These are phyloP conservation scores for Spilosoma lubricipeda DNA, from an alignment of 2,888 invertebrate species.

Conservation along the genomic window DNA sequence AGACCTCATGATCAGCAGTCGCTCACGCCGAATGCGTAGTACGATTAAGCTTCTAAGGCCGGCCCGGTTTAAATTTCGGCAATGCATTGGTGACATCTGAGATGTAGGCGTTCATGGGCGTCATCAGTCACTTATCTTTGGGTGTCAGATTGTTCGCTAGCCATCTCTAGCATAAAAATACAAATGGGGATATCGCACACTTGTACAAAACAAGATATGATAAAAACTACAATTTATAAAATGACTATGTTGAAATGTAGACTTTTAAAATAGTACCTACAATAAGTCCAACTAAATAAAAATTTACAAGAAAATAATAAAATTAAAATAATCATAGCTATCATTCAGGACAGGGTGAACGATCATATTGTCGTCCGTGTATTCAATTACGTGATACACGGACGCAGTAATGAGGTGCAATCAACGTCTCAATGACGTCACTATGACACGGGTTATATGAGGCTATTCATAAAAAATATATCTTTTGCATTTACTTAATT, in stretches of 20 bases:
- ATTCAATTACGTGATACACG: slow-evolving; percentile 61
- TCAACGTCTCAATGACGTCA: slow-evolving; percentile 60
- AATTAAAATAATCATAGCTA: slow-evolving; percentile 21
- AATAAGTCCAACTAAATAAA: neutral
- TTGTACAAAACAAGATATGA: no score
- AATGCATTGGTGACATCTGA: no score
- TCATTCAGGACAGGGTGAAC: slow-evolving; percentile 35
- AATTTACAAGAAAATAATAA: slow-evolving; percentile 9
- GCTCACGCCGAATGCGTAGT: no score
- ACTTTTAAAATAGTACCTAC: neutral
- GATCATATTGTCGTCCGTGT: slow-evolving; percentile 42
- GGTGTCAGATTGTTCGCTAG: no score
- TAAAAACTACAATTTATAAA: no score
- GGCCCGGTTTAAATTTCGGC: no score
- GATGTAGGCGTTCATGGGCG: no score
- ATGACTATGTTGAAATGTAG: neutral
- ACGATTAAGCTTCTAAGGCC: no score
- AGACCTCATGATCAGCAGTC: no score
- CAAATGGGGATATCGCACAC: no score
- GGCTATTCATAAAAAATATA: slow-evolving; percentile 35
- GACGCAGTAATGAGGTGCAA: slow-evolving; percentile 56
- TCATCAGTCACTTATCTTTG: no score
- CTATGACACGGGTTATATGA: slow-evolving; percentile 33
- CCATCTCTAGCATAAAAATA: no score
- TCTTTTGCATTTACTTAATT: slow-evolving; percentile 29